Percentiles rank a stretch among this genome's conserved stretches.
phyloP scores from a whole-genome alignment of 2,888 invertebrate species.

The Scaptomyza tumidula region DNA sequence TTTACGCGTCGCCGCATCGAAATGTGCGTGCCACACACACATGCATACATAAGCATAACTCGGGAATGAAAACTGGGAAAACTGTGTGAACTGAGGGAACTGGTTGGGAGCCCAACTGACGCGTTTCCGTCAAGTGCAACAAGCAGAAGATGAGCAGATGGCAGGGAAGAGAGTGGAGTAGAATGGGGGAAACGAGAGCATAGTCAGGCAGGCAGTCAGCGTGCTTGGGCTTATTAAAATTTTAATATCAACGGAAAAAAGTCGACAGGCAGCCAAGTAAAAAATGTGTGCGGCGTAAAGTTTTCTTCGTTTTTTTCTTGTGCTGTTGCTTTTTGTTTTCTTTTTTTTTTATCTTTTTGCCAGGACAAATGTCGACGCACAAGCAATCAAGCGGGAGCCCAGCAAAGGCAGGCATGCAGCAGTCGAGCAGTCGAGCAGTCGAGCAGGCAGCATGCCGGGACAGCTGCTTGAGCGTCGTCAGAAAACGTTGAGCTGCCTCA shows the following conservation, averaged over 20 bases:
- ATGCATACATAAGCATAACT: conserved; percentile 1
- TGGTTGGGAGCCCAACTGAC: conserved; percentile 59
- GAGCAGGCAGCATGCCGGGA: conserved; percentile 31
- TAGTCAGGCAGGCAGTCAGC: conserved; percentile 44
- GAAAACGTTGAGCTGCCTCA: conserved; percentile 51
- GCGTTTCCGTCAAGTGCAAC: conserved; percentile 78
- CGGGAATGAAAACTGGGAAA: conserved; percentile 3
- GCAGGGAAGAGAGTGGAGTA: background rate
- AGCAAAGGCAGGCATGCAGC: background rate
- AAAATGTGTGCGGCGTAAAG: conserved; percentile 74
- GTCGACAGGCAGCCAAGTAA: conserved; percentile 76
- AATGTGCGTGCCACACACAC: conserved; percentile 71
- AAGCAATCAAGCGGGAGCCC: conserved; percentile 63
- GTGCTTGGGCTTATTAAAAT: conserved; percentile 78
- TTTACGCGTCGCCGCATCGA: conserved; percentile 76
- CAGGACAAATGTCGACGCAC: conserved; percentile 71
- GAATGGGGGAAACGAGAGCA: background rate
- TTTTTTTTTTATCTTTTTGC: conserved; percentile 12
- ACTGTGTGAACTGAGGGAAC: background rate
- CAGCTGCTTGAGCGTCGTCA: conserved; percentile 28
- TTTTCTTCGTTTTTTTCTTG: conserved; percentile 22
- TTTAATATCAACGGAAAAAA: conserved; percentile 77
- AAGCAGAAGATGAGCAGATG: conserved; percentile 57
- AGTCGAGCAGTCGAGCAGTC: background rate
- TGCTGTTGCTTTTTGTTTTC: conserved; percentile 2